A percentile compares a stretch with the other conserved stretches of the same genome.
These are phyloP conservation scores for Hypanus sabinus DNA, from an alignment of 2,113 vertebrate genomes.

Conservation along the genomic window DNA sequence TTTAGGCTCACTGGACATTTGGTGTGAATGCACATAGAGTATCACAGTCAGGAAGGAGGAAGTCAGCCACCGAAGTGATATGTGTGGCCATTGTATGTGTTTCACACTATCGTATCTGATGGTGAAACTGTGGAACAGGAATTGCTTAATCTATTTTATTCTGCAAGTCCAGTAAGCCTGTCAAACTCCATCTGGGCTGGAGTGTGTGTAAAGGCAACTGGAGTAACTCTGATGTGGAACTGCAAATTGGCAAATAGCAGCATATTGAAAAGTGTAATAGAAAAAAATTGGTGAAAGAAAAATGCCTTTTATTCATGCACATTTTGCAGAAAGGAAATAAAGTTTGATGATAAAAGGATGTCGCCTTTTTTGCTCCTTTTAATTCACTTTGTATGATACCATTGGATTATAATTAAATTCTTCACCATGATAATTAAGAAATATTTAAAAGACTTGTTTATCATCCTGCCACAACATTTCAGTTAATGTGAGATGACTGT, in stretches of 20 bases:
- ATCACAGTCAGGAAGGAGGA: neutral
- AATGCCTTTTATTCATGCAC: neutral
- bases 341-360: neutral
- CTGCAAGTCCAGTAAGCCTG: neutral
- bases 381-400: neutral
- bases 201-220: neutral
- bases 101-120: neutral
- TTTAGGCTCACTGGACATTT: neutral
- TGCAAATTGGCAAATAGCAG: neutral
- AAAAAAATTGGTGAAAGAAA: neutral
- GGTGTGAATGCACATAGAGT: neutral
- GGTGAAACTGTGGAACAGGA: neutral
- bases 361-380: neutral
- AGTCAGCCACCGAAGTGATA: neutral
- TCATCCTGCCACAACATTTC: neutral
- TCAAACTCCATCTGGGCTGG: neutral
- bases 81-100: neutral
- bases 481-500: neutral
- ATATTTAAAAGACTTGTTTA: neutral
- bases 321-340: neutral
- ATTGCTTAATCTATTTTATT: neutral
- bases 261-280: neutral
- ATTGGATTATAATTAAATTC: neutral
- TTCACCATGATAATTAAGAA: neutral
- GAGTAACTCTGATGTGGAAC: neutral